Conservation (phyloP, 2,888 invertebrate species). For the Leptopilina syphax region DNA sequence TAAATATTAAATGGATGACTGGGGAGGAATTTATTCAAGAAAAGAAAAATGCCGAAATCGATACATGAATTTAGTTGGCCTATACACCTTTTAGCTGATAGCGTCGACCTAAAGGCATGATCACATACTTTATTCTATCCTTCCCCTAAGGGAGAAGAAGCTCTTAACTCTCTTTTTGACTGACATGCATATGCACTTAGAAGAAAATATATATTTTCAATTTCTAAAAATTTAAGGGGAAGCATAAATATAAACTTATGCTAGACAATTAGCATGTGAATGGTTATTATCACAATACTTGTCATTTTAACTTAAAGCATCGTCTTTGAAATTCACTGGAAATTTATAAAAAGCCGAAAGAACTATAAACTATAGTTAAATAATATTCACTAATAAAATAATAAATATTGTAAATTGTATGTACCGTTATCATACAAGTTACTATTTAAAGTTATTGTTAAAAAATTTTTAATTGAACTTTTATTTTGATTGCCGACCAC, state of each 20-base stretch:
- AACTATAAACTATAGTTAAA: too few species aligned
- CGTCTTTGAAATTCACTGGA: too few species aligned
- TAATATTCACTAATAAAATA: too few species aligned
- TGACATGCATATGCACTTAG: conserved; percentile 36
- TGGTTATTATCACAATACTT: too few species aligned
- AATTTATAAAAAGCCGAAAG: too few species aligned
- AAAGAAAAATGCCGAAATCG: not conserved
- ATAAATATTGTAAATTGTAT: too few species aligned
- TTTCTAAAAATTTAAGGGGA: not conserved
- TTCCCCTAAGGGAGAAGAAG: conserved; percentile 6
- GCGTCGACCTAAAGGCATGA: conserved; percentile 19
- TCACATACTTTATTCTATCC: conserved; percentile 27
- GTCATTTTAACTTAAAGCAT: too few species aligned
- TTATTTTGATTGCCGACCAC: too few species aligned
- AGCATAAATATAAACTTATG: conserved; percentile 9
- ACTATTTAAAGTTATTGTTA: too few species aligned
- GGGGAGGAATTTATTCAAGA: not conserved
- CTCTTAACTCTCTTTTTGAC: conserved; percentile 24
- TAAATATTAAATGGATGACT: conserved; percentile 14
- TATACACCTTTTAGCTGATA: conserved; percentile 28
- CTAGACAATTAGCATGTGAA: not conserved
- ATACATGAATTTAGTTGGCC: conserved; percentile 23
- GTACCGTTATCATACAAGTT: too few species aligned
- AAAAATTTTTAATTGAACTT: too few species aligned
- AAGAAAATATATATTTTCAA: conserved; percentile 22